These are phyloP conservation scores for Cherax destructor DNA, from an alignment of 1,140 invertebrate species.

Conservation along the genomic window DNA sequence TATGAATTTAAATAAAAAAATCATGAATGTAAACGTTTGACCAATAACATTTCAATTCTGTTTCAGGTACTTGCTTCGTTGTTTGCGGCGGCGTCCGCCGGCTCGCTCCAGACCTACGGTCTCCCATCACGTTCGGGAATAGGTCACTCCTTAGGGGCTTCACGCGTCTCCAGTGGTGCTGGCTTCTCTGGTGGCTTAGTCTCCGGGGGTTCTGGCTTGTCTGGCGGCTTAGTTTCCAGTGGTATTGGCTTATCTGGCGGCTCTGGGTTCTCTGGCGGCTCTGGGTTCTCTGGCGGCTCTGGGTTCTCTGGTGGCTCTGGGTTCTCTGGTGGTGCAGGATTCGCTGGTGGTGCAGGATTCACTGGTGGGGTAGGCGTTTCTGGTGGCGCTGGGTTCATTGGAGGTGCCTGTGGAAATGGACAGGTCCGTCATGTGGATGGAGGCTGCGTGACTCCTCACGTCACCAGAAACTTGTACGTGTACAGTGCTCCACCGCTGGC, in stretches of 20 bases:
- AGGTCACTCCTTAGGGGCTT: neutral
- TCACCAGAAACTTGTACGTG: slow-evolving; percentile 23
- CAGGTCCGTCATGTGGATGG: slow-evolving; percentile 38
- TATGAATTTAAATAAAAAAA: too few relatives aligned
- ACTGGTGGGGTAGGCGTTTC: neutral
- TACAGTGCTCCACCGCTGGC: neutral
- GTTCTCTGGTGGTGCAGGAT: neutral
- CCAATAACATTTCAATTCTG: too few relatives aligned
- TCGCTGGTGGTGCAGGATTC: neutral
- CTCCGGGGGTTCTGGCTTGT: neutral
- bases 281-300: neutral
- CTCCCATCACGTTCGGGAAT: neutral
- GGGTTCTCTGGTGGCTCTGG: neutral
- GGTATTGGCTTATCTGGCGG: neutral
- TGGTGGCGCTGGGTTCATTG: neutral
- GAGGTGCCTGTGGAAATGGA: neutral
- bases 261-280: neutral
- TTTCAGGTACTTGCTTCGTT: too few relatives aligned
- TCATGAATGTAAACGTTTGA: too few relatives aligned
- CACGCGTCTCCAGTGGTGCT: neutral
- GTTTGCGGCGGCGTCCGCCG: too few relatives aligned
- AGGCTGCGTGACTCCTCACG: slow-evolving; percentile 19
- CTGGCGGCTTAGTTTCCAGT: neutral
- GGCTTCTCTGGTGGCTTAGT: neutral
- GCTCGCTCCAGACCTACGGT: neutral